These are phyloP conservation scores for Acanthisitta chloris DNA, from an alignment of 2,113 vertebrate genomes.

Conservation along the genomic window DNA sequence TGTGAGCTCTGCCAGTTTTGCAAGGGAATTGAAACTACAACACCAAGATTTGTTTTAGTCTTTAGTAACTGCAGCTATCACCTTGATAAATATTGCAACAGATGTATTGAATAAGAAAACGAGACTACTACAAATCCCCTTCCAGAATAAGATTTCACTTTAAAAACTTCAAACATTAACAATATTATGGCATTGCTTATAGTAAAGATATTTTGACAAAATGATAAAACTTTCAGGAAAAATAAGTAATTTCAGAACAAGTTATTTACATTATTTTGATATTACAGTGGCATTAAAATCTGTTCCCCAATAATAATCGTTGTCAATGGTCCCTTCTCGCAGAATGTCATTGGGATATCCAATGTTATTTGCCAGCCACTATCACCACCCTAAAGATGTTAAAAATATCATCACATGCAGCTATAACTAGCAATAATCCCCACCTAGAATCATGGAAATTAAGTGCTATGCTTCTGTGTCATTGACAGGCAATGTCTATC, in stretches of 20 bases:
- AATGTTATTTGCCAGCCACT: not conserved
- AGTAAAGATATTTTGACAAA: not conserved
- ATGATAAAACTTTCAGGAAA: not conserved
- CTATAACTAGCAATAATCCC: not conserved
- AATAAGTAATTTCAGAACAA: not conserved
- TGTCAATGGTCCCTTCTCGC: not conserved
- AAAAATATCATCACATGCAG: not conserved
- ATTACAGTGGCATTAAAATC: not conserved
- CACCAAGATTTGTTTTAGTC: not conserved
- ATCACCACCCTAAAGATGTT: not conserved
- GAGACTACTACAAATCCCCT: not conserved
- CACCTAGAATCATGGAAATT: not conserved
- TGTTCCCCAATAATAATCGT: not conserved
- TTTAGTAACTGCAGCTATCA: not conserved
- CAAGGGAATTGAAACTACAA: not conserved
- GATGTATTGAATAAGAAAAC: not conserved
- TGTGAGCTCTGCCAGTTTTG: not conserved
- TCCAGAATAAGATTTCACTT: not conserved
- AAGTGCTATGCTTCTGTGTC: not conserved
- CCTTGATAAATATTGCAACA: not conserved
- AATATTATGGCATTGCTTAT: not conserved
- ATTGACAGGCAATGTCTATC: not conserved
- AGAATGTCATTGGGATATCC: not conserved
- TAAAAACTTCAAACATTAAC: not conserved
- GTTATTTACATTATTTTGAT: not conserved